Percentiles rank a stretch among this genome's conserved stretches.
Evolutionary conservation across 2,888 invertebrate species (phyloP).

Genomic region (Synanthedon andrenaeformis): DNA sequence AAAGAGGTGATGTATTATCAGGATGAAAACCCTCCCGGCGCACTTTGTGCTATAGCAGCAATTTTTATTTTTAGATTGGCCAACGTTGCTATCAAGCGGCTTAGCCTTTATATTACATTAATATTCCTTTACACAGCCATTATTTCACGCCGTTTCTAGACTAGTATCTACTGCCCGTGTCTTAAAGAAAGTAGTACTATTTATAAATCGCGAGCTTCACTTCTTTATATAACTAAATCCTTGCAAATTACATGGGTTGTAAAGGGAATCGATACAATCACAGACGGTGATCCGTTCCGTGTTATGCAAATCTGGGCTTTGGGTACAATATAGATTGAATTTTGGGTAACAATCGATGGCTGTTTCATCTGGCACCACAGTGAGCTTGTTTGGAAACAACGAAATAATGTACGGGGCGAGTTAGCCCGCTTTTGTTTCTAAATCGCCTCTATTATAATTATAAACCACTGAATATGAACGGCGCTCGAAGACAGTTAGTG

Average conservation of each 20-base stretch:
- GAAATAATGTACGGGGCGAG: conserved; percentile 1
- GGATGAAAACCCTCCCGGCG: conserved; percentile 15
- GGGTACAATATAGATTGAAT: conserved; percentile 13
- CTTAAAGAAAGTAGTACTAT: neutral
- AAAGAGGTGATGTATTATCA: conserved; percentile 54
- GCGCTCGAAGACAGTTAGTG: neutral
- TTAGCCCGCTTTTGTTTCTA: conserved; percentile 15
- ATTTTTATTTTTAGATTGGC: conserved; percentile 14
- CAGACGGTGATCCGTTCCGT: conserved; percentile 53
- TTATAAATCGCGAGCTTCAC: neutral
- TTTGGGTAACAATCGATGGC: conserved; percentile 40
- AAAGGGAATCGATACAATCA: conserved; percentile 57
- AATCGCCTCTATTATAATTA: conserved; percentile 25
- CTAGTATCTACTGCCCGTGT: too few relatives aligned
- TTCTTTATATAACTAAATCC: conserved; percentile 30
- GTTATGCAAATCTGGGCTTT: conserved; percentile 63
- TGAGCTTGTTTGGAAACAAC: neutral
- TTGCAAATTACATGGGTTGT: conserved; percentile 58
- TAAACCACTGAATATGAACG: neutral
- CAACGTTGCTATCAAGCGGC: conserved; percentile 3
- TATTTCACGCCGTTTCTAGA: too few relatives aligned
- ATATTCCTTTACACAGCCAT: neutral
- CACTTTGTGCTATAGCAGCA: conserved; percentile 15
- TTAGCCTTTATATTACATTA: conserved; percentile 5
- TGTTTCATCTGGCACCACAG: conserved; percentile 33